Percentiles rank a stretch among this genome's conserved stretches.
Conservation (phyloP, 1,140 invertebrate species). For the Drosophila oshimai region DNA sequence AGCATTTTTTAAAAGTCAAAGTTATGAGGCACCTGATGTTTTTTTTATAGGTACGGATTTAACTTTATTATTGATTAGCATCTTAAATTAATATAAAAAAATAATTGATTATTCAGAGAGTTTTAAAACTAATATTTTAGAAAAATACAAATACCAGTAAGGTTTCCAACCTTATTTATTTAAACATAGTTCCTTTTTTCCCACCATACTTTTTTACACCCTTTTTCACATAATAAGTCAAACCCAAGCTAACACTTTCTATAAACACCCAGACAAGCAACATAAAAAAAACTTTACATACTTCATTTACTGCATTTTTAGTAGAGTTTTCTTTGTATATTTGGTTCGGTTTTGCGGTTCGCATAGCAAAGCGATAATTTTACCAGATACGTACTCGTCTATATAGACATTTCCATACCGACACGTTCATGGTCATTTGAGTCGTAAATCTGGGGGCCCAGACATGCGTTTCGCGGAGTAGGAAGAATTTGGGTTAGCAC, state of each 20-base stretch:
- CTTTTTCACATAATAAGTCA: no score
- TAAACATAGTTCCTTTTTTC: no score
- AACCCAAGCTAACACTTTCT: constrained; percentile 30
- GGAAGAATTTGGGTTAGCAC: constrained; percentile 40
- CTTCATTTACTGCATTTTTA: constrained; percentile 35
- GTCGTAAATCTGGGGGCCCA: constrained; percentile 51
- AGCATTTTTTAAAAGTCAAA: no score
- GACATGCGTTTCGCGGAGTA: constrained; percentile 39
- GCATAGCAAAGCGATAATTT: constrained; percentile 46
- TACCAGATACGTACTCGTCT: constrained; percentile 25
- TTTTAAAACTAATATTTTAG: no score
- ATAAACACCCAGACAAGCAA: background rate
- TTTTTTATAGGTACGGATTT: no score
- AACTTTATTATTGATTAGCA: no score
- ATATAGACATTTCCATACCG: constrained; percentile 44
- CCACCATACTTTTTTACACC: no score
- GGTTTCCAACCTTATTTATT: no score
- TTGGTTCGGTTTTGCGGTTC: constrained; percentile 14
- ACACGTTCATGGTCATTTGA: constrained; percentile 60
- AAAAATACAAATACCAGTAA: no score
- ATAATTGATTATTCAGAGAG: no score
- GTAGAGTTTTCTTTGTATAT: constrained; percentile 18
- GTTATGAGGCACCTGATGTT: no score
- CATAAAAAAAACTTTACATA: constrained; percentile 25
- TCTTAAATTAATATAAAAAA: no score